Conservation (phyloP, 2,797 vertebrate genomes). For the Acanthurus lineatus region DNA sequence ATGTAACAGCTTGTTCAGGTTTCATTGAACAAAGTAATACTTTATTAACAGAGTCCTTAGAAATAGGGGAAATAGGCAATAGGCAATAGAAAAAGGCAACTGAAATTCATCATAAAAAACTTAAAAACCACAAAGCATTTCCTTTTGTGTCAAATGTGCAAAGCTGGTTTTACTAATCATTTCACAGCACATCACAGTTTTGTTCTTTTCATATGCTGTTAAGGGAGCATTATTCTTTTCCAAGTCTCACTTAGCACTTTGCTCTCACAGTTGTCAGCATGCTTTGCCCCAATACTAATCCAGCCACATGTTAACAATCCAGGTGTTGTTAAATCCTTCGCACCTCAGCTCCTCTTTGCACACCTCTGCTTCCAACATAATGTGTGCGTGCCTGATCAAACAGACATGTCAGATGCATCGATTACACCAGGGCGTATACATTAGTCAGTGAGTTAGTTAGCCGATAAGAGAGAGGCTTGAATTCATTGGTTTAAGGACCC, state of each 20-base stretch:
- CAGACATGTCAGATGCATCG: conserved; percentile 37
- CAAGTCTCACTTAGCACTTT: conserved; percentile 45
- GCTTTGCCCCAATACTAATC: conserved; percentile 16
- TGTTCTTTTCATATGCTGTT: neutral
- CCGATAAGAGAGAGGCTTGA: conserved; percentile 57
- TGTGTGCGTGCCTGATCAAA: conserved; percentile 21
- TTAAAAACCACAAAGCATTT: conserved; percentile 8
- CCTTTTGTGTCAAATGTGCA: conserved; percentile 7
- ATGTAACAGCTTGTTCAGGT: neutral
- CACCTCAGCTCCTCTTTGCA: conserved; percentile 37
- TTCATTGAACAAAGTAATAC: neutral
- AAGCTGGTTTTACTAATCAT: conserved; percentile 18
- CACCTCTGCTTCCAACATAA: conserved; percentile 28
- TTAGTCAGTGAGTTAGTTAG: conserved; percentile 62
- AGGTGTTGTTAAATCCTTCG: conserved; percentile 48
- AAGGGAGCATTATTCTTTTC: conserved; percentile 24
- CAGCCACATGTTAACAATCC: conserved; percentile 22
- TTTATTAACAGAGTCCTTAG: neutral
- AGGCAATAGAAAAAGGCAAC: no score
- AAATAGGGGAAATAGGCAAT: no score
- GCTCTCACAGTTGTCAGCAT: conserved; percentile 26
- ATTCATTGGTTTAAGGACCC: conserved; percentile 71
- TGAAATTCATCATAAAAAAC: neutral
- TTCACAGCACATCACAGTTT: conserved; percentile 9
- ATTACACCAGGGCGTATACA: conserved; percentile 45